phyloP scores from a whole-genome alignment of 2,113 vertebrate genomes.

The Dolichallabes microphthalmus region DNA sequence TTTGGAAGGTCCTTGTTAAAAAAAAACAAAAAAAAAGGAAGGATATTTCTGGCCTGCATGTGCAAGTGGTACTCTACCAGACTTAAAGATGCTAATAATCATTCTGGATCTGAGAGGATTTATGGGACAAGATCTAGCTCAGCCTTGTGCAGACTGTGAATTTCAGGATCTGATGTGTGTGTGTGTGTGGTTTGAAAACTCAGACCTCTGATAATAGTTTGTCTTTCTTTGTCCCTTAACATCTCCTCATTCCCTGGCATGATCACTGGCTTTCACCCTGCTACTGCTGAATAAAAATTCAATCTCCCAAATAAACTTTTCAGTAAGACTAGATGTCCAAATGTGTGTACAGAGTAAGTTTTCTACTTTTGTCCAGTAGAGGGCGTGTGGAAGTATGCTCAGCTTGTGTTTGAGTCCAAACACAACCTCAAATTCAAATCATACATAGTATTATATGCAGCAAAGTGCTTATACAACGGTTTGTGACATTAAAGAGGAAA shows the following conservation, averaged over 20 bases:
- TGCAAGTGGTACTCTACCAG: neutral
- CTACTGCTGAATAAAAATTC: constrained; percentile 7
- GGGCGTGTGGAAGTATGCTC: neutral
- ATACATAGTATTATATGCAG: too few relatives aligned
- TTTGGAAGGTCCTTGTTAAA: neutral
- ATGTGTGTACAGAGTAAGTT: neutral
- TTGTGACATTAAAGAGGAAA: too few relatives aligned
- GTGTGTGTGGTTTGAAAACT: neutral
- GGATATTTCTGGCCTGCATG: neutral
- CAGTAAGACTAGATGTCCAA: constrained; percentile 15
- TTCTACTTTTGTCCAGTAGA: constrained; percentile 10
- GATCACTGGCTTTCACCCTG: constrained; percentile 6
- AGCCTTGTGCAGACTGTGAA: constrained; percentile 1
- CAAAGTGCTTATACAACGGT: too few relatives aligned
- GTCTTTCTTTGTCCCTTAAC: neutral
- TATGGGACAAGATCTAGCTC: neutral
- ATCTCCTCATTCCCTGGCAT: neutral
- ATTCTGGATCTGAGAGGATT: neutral
- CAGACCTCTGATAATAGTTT: neutral
- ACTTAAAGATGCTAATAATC: neutral
- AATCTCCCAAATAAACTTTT: constrained; percentile 28
- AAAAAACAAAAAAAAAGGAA: neutral
- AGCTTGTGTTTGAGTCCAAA: neutral
- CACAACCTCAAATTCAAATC: neutral
- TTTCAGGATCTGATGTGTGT: neutral